Conservation (phyloP, 2,113 vertebrate genomes). For the Oenanthe melanoleuca region DNA sequence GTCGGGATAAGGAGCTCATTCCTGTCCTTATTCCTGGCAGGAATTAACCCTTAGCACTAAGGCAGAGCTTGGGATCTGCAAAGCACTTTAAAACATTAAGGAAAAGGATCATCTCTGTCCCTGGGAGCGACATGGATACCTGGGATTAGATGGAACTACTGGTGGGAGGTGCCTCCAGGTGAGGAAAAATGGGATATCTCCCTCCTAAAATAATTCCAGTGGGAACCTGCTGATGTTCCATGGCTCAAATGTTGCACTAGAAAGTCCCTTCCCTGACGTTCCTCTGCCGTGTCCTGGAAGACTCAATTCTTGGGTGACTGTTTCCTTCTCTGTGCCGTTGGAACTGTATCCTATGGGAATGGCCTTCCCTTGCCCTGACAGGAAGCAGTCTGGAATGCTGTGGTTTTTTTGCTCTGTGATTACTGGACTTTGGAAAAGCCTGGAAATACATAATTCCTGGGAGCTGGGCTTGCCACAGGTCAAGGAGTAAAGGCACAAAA, state of each 20-base stretch:
- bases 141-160: not conserved
- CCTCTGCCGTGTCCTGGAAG: not conserved
- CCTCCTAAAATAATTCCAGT: not conserved
- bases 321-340: conserved; percentile 13
- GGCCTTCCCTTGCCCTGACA: not conserved
- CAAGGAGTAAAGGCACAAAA: not conserved
- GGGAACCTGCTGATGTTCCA: not conserved
- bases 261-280: not conserved
- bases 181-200: not conserved
- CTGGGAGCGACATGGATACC: not conserved
- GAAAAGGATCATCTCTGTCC: not conserved
- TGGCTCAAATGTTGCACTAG: conserved; percentile 46
- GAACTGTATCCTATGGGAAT: not conserved
- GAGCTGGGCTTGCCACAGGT: not conserved
- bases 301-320: not conserved
- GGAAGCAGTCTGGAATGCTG: not conserved
- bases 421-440: not conserved
- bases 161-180: not conserved
- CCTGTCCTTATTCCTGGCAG: not conserved
- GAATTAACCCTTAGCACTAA: conserved; percentile 42
- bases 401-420: not conserved
- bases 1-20: not conserved
- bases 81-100: conserved; percentile 62
- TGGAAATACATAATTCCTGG: not conserved
- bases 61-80: conserved; percentile 58